These are phyloP conservation scores for Sciaenops ocellatus DNA, from an alignment of 2,797 vertebrate genomes.

Conservation along the genomic window DNA sequence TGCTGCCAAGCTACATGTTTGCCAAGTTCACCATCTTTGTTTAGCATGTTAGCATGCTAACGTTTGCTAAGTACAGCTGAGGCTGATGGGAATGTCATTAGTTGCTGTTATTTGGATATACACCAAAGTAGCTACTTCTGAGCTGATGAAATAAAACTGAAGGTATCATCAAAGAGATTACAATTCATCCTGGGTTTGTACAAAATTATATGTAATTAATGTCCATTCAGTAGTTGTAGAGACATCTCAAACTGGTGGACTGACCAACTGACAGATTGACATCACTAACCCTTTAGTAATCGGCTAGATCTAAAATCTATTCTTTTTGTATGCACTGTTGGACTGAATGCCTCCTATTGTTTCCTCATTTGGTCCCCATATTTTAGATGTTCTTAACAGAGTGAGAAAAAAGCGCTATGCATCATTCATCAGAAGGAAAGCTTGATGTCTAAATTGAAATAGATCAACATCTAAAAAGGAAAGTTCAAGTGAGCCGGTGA, in stretches of 20 bases:
- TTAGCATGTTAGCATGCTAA: no score
- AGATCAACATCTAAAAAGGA: constrained; percentile 60
- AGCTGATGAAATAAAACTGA: background rate
- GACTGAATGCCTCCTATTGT: background rate
- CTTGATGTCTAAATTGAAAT: constrained; percentile 68
- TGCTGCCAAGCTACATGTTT: background rate
- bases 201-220: background rate
- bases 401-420: constrained; percentile 48
- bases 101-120: background rate
- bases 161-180: background rate
- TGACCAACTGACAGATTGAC: background rate
- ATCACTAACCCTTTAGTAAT: background rate
- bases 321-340: constrained; percentile 11
- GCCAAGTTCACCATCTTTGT: background rate
- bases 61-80: background rate
- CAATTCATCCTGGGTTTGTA: background rate
- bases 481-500: constrained; percentile 45
- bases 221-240: background rate
- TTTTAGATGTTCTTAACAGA: constrained; percentile 40
- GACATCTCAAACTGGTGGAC: background rate
- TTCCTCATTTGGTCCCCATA: constrained; percentile 13
- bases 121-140: background rate
- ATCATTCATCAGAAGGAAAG: constrained; percentile 66
- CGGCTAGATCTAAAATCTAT: background rate
- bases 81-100: background rate